Percentiles rank a stretch among this genome's conserved stretches.
Conservation (phyloP, 1,140 invertebrate genomes). For the Dryas iulia region DNA sequence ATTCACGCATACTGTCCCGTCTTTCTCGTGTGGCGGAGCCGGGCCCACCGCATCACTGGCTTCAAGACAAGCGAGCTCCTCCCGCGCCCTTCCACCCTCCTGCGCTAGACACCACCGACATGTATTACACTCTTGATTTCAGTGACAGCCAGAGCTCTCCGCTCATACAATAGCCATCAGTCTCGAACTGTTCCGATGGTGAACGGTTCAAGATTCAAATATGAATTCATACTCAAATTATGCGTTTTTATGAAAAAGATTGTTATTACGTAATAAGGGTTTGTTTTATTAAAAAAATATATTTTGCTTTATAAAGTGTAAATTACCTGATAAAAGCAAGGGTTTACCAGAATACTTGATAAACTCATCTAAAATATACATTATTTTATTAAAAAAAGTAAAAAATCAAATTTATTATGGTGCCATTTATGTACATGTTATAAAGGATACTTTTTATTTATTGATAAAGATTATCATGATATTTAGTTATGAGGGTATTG, state of each 20-base stretch:
- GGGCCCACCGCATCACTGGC: constrained; percentile 74
- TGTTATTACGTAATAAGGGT: not conserved
- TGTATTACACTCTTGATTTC: constrained; percentile 87
- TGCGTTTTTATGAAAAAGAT: not conserved
- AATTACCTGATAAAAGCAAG: too few species aligned
- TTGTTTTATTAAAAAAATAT: too few species aligned
- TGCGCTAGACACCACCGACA: constrained; percentile 83
- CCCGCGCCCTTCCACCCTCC: constrained; percentile 43
- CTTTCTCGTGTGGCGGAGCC: constrained; percentile 62
- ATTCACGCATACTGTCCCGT: constrained; percentile 77
- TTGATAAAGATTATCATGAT: too few species aligned
- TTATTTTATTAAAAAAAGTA: too few species aligned
- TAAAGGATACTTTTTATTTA: too few species aligned
- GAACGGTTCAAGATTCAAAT: constrained; percentile 72
- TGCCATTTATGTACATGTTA: too few species aligned
- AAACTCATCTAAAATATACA: too few species aligned
- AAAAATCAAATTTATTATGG: too few species aligned
- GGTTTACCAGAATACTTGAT: too few species aligned
- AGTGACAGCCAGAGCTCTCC: constrained; percentile 86
- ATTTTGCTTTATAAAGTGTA: not conserved
- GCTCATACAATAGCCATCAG: constrained; percentile 83
- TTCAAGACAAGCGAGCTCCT: constrained; percentile 68
- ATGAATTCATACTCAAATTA: constrained; percentile 35
- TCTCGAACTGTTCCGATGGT: constrained; percentile 66
- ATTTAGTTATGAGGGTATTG: too few species aligned